A percentile compares a stretch with the other conserved stretches of the same genome.
Conservation (phyloP, 2,888 invertebrate species). For the Microctonus brassicae region DNA sequence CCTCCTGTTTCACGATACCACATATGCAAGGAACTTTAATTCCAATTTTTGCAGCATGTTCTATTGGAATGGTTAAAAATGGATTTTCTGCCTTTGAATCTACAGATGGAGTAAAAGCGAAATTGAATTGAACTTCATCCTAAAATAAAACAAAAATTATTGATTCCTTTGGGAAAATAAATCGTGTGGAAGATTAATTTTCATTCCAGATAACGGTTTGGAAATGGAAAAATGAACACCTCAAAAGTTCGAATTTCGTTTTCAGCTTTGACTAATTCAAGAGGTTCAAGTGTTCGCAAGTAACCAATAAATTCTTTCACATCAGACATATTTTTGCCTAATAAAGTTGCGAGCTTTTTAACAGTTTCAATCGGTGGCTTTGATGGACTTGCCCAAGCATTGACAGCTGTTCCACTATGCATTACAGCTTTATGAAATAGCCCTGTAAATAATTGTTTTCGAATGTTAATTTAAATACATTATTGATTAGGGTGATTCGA, state of each 20-base stretch:
- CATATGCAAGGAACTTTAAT: conserved; percentile 28
- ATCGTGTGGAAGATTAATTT: too few species aligned
- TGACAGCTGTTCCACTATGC: conserved; percentile 37
- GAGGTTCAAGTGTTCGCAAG: conserved; percentile 50
- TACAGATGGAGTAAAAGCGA: conserved; percentile 20
- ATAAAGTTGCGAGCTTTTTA: conserved; percentile 43
- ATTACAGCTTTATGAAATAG: conserved; percentile 43
- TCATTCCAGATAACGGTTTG: too few species aligned
- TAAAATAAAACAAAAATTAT: too few species aligned
- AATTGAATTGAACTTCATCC: conserved; percentile 5
- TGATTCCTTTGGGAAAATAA: too few species aligned
- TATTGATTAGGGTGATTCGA: too few species aligned
- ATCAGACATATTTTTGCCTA: conserved; percentile 51
- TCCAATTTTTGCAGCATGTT: conserved; percentile 24
- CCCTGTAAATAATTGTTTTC: conserved; percentile 30
- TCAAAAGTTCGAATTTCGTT: conserved; percentile 46
- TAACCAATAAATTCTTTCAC: conserved; percentile 53
- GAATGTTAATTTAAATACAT: too few species aligned
- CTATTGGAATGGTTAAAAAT: conserved; percentile 16
- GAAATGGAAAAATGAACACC: too few species aligned
- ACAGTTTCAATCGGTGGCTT: conserved; percentile 38
- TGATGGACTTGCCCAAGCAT: conserved; percentile 36
- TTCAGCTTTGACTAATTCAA: conserved; percentile 46
- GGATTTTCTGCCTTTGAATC: conserved; percentile 20
- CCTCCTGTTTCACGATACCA: conserved; percentile 24